phyloP scores from a whole-genome alignment of 2,888 invertebrate genomes.

The Oligia fasciuncula region DNA sequence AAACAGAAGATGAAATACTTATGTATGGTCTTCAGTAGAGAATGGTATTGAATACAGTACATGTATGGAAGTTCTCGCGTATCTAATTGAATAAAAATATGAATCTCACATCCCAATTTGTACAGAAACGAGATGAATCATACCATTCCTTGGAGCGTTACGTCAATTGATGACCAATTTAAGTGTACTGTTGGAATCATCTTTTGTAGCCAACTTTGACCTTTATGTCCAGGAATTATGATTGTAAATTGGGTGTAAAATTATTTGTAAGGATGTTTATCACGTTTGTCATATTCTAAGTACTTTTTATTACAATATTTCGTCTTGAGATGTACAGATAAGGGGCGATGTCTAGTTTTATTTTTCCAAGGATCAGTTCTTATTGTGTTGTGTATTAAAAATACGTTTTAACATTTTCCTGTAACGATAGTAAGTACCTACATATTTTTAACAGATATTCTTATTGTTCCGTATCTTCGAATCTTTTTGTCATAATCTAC shows the following conservation, averaged over 20 bases:
- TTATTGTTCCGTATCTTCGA: conserved; percentile 74
- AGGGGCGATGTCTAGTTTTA: conserved; percentile 79
- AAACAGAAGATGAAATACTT: conserved; percentile 65
- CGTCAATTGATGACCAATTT: conserved; percentile 76
- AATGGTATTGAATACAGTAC: conserved; percentile 74
- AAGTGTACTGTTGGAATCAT: conserved; percentile 69
- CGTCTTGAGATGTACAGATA: conserved; percentile 83
- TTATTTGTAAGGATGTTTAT: conserved; percentile 56
- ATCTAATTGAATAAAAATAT: conserved; percentile 87
- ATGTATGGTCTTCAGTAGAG: conserved; percentile 59
- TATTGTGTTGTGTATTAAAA: conserved; percentile 81
- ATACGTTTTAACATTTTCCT: conserved; percentile 82
- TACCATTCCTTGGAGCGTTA: conserved; percentile 79
- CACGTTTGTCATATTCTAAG: conserved; percentile 71
- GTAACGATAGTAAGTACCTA: conserved; percentile 74
- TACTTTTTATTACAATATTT: conserved; percentile 86
- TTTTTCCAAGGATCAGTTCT: conserved; percentile 79
- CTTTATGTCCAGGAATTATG: conserved; percentile 76
- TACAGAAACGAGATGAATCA: conserved; percentile 85
- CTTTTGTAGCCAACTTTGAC: conserved; percentile 65
- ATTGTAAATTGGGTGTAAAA: conserved; percentile 69
- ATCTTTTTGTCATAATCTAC: conserved; percentile 71
- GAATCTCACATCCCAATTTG: conserved; percentile 84
- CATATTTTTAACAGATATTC: conserved; percentile 70
- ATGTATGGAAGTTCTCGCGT: conserved; percentile 80